A percentile compares a stretch with the other conserved stretches of the same genome.
phyloP scores from a whole-genome alignment of 2,888 invertebrate genomes.

The Hanleya hanleyi region DNA sequence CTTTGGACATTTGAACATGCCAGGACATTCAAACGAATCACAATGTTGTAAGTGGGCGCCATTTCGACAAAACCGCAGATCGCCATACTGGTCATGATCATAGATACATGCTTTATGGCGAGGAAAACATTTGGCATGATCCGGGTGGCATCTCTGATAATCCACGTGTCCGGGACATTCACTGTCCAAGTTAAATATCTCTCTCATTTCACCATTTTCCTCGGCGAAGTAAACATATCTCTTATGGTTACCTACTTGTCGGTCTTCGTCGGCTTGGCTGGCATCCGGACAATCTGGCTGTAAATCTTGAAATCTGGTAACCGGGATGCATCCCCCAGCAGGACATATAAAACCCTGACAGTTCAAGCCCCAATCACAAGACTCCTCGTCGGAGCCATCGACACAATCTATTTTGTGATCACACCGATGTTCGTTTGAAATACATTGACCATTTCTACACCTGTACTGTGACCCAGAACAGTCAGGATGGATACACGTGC shows the following conservation, averaged over 20 bases:
- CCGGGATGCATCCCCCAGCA: background rate
- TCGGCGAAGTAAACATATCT: background rate
- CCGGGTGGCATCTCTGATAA: background rate
- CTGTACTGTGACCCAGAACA: background rate
- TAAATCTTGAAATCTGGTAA: background rate
- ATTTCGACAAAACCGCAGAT: background rate
- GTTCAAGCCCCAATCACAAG: background rate
- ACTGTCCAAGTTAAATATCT: background rate
- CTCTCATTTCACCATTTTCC: background rate
- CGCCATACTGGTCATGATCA: background rate
- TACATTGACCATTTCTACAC: background rate
- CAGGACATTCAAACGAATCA: background rate
- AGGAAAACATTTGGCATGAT: background rate
- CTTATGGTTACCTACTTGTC: no score
- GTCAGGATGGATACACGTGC: background rate
- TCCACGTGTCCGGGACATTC: background rate
- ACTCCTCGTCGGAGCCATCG: background rate
- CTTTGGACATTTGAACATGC: constrained; percentile 5
- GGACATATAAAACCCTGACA: constrained; percentile 1
- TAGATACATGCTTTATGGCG: background rate
- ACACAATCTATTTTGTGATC: background rate
- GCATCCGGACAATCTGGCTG: constrained; percentile 2
- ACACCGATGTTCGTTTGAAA: background rate
- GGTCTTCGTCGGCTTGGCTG: background rate
- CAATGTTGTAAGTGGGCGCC: background rate